Percentiles rank a stretch among this genome's conserved stretches.
Conservation (phyloP, 2,113 vertebrate species). For the Rhinichthys klamathensis region DNA sequence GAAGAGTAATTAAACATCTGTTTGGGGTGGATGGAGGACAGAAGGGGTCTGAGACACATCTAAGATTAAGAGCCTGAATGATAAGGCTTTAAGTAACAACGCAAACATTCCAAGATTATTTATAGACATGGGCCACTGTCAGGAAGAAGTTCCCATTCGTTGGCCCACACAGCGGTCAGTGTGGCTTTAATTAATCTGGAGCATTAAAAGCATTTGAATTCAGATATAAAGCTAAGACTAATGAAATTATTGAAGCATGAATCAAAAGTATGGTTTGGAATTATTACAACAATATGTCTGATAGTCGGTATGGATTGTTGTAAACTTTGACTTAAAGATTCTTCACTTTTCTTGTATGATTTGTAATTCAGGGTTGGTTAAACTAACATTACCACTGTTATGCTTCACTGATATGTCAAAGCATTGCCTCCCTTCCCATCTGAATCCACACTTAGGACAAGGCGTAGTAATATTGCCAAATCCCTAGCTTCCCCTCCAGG, state of each 20-base stretch:
- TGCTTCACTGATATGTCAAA: slow-evolving; percentile 11
- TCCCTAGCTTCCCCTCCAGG: neutral
- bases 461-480: slow-evolving; percentile 12
- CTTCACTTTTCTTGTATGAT: neutral
- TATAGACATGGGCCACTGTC: neutral
- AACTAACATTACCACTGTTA: neutral
- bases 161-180: neutral
- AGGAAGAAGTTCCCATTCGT: slow-evolving; percentile 27
- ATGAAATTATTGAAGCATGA: neutral
- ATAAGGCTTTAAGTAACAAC: neutral
- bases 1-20: slow-evolving; percentile 42
- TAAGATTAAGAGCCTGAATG: slow-evolving; percentile 27
- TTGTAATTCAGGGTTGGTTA: slow-evolving; percentile 10
- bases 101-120: slow-evolving; percentile 40
- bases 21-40: slow-evolving; percentile 12
- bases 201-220: neutral
- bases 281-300: neutral
- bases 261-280: neutral
- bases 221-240: neutral
- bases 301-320: neutral
- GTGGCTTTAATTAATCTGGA: slow-evolving; percentile 15
- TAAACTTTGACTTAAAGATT: neutral
- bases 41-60: slow-evolving; percentile 15
- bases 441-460: neutral
- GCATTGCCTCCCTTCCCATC: neutral